These are phyloP conservation scores for Microcaecilia unicolor DNA, from an alignment of 2,797 vertebrate genomes.

Conservation along the genomic window DNA sequence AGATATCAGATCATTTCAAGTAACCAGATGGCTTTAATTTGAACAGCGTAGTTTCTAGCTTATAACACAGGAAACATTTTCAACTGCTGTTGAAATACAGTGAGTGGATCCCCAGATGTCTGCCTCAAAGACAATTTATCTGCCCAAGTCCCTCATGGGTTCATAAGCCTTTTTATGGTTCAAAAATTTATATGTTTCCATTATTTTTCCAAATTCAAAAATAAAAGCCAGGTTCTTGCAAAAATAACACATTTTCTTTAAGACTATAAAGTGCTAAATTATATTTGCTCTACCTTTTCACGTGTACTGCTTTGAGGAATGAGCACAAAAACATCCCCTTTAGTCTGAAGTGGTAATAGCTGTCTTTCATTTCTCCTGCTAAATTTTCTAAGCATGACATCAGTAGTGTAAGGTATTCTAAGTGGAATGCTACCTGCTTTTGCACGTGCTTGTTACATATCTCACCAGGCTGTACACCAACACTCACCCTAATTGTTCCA, in stretches of 20 bases:
- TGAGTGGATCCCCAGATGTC: constrained; percentile 29
- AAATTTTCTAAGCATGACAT: neutral
- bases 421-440: neutral
- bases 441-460: neutral
- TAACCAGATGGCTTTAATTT: constrained; percentile 33
- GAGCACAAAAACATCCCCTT: neutral
- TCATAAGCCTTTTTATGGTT: constrained; percentile 25
- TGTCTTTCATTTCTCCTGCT: constrained; percentile 1
- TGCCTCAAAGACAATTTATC: constrained; percentile 25
- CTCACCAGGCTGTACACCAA: neutral
- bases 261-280: constrained; percentile 1
- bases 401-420: neutral
- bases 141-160: constrained; percentile 14
- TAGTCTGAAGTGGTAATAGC: neutral
- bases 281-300: neutral
- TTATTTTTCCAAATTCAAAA: neutral
- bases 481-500: constrained; percentile 3
- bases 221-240: neutral
- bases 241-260: neutral
- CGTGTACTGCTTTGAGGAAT: neutral
- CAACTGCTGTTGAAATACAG: constrained; percentile 30
- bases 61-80: constrained; percentile 37
- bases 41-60: constrained; percentile 37
- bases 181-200: constrained; percentile 5
- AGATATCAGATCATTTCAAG: constrained; percentile 1